phyloP scores from a whole-genome alignment of 2,113 vertebrate genomes.

The Xiphias gladius region DNA sequence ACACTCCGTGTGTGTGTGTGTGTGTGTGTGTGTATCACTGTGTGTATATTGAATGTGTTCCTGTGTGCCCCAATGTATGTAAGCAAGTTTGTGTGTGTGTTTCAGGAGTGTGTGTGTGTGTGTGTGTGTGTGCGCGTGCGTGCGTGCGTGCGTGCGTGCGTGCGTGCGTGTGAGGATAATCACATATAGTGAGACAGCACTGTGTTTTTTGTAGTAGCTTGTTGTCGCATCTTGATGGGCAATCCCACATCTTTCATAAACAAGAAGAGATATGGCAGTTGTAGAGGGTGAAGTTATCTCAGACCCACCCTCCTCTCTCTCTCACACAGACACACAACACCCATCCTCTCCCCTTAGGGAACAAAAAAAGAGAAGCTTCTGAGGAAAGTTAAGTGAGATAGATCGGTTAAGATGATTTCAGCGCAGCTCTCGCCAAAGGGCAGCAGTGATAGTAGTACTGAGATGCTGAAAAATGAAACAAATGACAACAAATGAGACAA shows the following conservation, averaged over 20 bases:
- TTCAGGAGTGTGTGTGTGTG: background rate
- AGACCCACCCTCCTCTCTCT: background rate
- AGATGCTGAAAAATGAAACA: conserved; percentile 49
- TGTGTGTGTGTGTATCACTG: conserved; percentile 37
- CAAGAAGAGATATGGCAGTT: conserved; percentile 13
- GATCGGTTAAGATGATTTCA: conserved; percentile 58
- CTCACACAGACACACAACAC: conserved; percentile 2
- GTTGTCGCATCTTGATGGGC: conserved; percentile 37
- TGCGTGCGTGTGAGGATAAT: conserved; percentile 31
- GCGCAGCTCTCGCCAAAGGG: conserved; percentile 46
- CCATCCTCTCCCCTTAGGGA: background rate
- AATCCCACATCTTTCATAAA: conserved; percentile 43
- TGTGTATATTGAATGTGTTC: conserved; percentile 17
- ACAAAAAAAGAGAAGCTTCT: conserved; percentile 36
- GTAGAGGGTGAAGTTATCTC: conserved; percentile 27
- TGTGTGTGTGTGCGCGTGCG: conserved; percentile 3
- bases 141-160: background rate
- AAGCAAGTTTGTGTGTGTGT: background rate
- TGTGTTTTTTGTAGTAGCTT: conserved; percentile 41
- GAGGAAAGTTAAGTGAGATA: conserved; percentile 59
- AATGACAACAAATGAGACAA: conserved; percentile 49
- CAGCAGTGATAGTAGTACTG: conserved; percentile 19
- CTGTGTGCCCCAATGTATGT: conserved; percentile 5
- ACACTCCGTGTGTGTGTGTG: conserved; percentile 59
- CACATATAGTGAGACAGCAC: conserved; percentile 35